phyloP scores from a whole-genome alignment of 2,797 vertebrate genomes.

The Tokudaia tokunoshimensis region DNA sequence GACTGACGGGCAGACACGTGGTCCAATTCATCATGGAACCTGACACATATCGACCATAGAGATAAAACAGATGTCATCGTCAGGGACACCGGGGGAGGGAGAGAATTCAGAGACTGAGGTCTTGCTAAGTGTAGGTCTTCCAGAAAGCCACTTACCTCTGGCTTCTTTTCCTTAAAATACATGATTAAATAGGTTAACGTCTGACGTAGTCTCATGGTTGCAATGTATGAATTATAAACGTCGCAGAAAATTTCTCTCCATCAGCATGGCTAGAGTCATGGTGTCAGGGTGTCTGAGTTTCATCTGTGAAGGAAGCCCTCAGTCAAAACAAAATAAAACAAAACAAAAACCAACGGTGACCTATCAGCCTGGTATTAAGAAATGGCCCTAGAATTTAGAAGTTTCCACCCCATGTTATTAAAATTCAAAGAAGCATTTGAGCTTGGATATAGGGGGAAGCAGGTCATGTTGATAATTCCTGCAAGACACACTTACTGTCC shows the following conservation, averaged over 20 bases:
- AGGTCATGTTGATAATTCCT: neutral
- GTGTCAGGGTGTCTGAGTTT: neutral
- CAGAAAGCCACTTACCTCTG: neutral
- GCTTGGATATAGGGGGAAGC: neutral
- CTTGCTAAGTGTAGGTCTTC: neutral
- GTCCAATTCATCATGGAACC: slow-evolving; percentile 1
- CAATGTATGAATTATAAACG: neutral
- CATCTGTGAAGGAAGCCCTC: neutral
- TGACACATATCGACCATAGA: neutral
- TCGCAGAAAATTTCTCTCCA: neutral
- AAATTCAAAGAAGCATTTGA: neutral
- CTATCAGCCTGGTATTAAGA: neutral
- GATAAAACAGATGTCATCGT: neutral
- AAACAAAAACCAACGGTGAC: neutral
- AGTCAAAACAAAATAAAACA: neutral
- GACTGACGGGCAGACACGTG: neutral
- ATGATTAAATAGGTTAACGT: neutral
- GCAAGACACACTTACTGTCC: accelerated
- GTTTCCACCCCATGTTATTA: neutral
- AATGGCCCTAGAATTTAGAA: neutral
- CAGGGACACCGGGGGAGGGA: neutral
- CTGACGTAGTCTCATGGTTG: neutral
- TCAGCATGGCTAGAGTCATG: neutral
- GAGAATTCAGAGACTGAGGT: neutral
- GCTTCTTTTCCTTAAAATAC: neutral